Evolutionary conservation across 2,797 vertebrate genomes (phyloP), one percentile per base, ranked within the genome.

Genomic region (Vespertilio murinus): DNA sequence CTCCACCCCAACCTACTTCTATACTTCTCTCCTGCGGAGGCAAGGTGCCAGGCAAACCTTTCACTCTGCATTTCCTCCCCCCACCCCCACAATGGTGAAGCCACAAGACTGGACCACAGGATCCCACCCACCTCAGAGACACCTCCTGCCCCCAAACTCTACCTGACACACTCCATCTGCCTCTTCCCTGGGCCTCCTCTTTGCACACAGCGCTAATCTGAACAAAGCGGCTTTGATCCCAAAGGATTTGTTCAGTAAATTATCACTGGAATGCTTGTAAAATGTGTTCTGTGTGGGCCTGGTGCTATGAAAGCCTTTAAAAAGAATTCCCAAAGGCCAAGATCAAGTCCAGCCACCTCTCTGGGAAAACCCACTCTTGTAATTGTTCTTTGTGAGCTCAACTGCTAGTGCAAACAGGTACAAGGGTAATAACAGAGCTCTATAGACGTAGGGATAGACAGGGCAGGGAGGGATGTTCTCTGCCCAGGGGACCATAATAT

Each of bases 171-270:
- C 42, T 35, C 20, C 69, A 30, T 33, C 65, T 65, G 67, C 49
- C 35, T 90, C 54, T 38, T 56, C 59, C 20, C 33, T 28, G 16
- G 17, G 28, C 56, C 18, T 6, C 17, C 8, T 47, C 73, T 64
- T 33, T 45, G 59, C 4, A 9, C 71, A 64, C 28, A 67, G 64
- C 59, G 28, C 54, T 77, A 35, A 79, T 79, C 45, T 38, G 13
- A 73, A 80, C 61, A 88, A 83, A 88, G 83, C 61, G 30, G 22
- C 64, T 85, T 56, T 81, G 59, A 84, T 71, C 73, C 83, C 54
- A 54, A 73, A 77, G 67, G 61, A 65, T 56, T 25, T 74, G 17
- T 45, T 73, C 52, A 16, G 40, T 64, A 70, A n/a, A 23, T n/a
- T 65, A 71, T 47, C 79, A 80, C 56, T 75, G 56, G 78, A 84